Percentiles rank a stretch among this genome's conserved stretches.
phyloP scores from a whole-genome alignment of 1,140 invertebrate species.

The Habropoda laboriosa region DNA sequence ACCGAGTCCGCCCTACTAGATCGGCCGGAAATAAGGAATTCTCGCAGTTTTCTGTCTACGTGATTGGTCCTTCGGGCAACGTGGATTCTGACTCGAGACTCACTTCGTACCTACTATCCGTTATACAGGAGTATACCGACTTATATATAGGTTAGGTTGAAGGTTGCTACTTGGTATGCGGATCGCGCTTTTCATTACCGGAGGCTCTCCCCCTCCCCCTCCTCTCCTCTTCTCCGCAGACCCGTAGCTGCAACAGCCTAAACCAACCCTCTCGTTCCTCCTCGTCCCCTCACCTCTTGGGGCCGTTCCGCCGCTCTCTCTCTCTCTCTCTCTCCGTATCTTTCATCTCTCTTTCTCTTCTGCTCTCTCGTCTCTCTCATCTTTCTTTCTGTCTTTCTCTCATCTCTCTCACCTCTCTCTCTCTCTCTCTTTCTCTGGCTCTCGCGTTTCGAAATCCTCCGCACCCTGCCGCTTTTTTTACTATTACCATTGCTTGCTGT shows the following conservation, averaged over 20 bases:
- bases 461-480: slow-evolving; percentile 1
- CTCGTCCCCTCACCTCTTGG: slow-evolving; percentile 58
- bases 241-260: slow-evolving; percentile 80
- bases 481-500: slow-evolving; percentile 23
- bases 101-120: slow-evolving; percentile 70
- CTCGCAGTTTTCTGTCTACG: slow-evolving; percentile 62
- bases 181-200: slow-evolving; percentile 83
- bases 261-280: slow-evolving; percentile 77
- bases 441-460: slow-evolving; percentile 8
- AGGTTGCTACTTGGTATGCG: slow-evolving; percentile 82
- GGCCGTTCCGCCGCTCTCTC: no score
- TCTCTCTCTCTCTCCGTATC: no score
- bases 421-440: slow-evolving; percentile 45
- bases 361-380: slow-evolving; percentile 35
- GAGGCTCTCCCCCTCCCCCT: slow-evolving; percentile 75
- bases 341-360: no score
- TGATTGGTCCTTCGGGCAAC: slow-evolving; percentile 58
- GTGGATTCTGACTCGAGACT: slow-evolving; percentile 61
- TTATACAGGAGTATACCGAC: slow-evolving; percentile 69
- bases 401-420: slow-evolving; percentile 49
- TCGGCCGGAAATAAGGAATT: slow-evolving; percentile 61
- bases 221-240: slow-evolving; percentile 67
- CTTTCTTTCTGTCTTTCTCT: slow-evolving; percentile 62
- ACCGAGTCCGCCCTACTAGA: slow-evolving; percentile 3
- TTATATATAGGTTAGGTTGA: slow-evolving; percentile 76